Evolutionary conservation across 2,113 vertebrate genomes (phyloP).

Genomic region (Salvator merianae): DNA sequence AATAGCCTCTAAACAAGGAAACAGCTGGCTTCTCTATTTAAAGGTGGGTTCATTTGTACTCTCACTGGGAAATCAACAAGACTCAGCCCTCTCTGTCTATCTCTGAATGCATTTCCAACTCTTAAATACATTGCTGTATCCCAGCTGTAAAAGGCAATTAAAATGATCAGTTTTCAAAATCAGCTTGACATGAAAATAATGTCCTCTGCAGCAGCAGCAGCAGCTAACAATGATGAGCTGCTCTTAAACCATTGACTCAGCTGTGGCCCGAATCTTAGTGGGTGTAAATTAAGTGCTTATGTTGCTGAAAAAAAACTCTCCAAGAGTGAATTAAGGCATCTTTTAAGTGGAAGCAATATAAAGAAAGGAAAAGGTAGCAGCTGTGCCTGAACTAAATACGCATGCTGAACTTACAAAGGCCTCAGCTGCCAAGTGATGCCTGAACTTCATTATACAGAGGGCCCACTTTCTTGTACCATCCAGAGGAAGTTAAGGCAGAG

Average conservation of each 20-base stretch:
- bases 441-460: slow-evolving; percentile 25
- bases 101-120: neutral
- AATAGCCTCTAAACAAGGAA: neutral
- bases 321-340: slow-evolving; percentile 45
- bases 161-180: slow-evolving; percentile 21
- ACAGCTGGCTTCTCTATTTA: neutral
- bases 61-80: neutral
- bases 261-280: slow-evolving; percentile 43
- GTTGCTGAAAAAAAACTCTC: slow-evolving; percentile 31
- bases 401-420: slow-evolving; percentile 37
- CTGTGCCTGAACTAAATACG: slow-evolving; percentile 39
- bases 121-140: neutral
- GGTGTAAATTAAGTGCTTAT: slow-evolving; percentile 58
- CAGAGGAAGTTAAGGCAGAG: slow-evolving; percentile 12
- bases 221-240: neutral
- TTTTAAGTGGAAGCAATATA: slow-evolving; percentile 48
- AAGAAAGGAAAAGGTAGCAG: slow-evolving; percentile 45
- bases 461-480: neutral
- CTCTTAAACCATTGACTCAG: slow-evolving; percentile 31
- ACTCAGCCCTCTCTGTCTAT: neutral
- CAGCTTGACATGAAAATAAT: neutral
- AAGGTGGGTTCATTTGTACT: neutral
- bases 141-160: slow-evolving; percentile 1
- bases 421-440: slow-evolving; percentile 20
- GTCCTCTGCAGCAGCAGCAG: neutral